Conservation (phyloP, 30 jellyfish, hydroid and myxozoan species). For the Aurelia coerulea region DNA sequence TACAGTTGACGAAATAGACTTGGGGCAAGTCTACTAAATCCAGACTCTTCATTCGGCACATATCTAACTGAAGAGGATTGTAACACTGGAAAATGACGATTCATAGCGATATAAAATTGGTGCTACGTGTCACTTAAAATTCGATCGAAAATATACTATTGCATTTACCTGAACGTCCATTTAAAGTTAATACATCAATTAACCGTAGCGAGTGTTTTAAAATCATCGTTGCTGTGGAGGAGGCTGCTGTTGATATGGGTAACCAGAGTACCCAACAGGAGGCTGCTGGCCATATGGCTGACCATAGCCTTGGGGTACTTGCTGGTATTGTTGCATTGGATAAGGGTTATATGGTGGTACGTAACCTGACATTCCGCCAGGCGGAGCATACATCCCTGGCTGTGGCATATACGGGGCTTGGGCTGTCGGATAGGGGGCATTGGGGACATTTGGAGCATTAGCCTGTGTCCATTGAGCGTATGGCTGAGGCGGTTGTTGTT, state of each 20-base stretch:
- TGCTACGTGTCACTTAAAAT: too few relatives aligned
- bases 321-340: conserved; percentile 55
- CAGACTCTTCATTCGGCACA: too few relatives aligned
- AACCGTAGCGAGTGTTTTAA: too few relatives aligned
- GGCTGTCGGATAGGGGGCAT: conserved; percentile 84
- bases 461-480: conserved; percentile 52
- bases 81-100: too few relatives aligned
- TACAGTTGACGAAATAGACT: too few relatives aligned
- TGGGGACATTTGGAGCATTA: conserved; percentile 70
- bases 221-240: conserved; percentile 73
- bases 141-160: too few relatives aligned
- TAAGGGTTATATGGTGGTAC: conserved; percentile 36
- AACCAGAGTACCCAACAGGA: conserved; percentile 89
- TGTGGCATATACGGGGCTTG: conserved; percentile 86
- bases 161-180: too few relatives aligned
- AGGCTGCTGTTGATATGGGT: conserved; percentile 82
- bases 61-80: too few relatives aligned
- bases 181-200: too few relatives aligned
- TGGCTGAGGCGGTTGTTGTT: conserved; percentile 53
- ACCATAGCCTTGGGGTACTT: conserved; percentile 43
- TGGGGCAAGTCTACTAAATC: too few relatives aligned
- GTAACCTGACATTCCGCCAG: conserved; percentile 93
- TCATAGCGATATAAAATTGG: too few relatives aligned
- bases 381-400: conserved; percentile 95
- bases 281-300: conserved; percentile 84